phyloP scores from a whole-genome alignment of 2,797 vertebrate species.

The Buceros bicornis region DNA sequence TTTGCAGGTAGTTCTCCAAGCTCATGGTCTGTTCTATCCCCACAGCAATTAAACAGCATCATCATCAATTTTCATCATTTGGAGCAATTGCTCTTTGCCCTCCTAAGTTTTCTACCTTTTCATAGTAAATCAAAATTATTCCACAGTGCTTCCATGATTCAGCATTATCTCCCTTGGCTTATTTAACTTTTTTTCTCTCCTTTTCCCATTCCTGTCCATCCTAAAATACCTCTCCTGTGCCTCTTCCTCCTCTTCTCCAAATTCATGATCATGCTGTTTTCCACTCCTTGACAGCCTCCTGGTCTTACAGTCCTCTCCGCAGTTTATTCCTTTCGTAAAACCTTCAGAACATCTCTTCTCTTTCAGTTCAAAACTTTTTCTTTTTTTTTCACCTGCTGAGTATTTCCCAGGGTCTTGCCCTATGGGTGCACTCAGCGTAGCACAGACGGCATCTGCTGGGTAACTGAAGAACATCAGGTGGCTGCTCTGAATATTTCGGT shows the following conservation, averaged over 20 bases:
- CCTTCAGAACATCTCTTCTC: neutral
- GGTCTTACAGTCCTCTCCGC: neutral
- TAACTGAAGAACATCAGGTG: neutral
- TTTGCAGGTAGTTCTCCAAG: neutral
- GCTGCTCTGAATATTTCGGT: neutral
- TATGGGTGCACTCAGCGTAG: neutral
- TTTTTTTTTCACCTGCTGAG: neutral
- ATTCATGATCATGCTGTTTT: neutral
- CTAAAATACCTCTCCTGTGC: neutral
- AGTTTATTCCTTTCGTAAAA: neutral
- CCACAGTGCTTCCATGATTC: neutral
- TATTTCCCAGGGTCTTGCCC: neutral
- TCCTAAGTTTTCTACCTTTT: neutral
- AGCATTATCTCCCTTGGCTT: neutral
- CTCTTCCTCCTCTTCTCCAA: neutral
- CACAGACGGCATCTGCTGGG: conserved; percentile 64
- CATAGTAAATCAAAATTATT: neutral
- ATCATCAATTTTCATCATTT: neutral
- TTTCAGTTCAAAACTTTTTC: neutral
- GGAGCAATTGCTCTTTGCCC: neutral
- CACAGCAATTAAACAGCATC: neutral
- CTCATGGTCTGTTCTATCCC: neutral
- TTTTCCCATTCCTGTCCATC: neutral
- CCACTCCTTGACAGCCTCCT: neutral
- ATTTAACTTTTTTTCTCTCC: accelerated